Conservation (phyloP, 2,888 invertebrate species). For the Lepidochrysops patricia region DNA sequence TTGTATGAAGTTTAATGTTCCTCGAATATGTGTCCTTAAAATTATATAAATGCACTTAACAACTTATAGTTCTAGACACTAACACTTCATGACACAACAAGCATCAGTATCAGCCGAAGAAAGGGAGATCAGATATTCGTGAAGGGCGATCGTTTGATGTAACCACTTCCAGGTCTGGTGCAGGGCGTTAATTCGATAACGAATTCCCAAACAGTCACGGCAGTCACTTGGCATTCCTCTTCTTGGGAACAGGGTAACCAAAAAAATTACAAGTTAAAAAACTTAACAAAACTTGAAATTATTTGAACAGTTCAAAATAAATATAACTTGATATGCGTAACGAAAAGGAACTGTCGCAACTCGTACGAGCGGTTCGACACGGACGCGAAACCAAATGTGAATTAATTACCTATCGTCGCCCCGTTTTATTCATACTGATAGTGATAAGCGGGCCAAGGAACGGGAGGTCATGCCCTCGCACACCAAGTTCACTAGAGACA, state of each 20-base stretch:
- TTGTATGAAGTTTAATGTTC: constrained; percentile 58
- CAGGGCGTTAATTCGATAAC: constrained; percentile 89
- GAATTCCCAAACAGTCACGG: constrained; percentile 90
- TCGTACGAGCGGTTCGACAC: constrained; percentile 29
- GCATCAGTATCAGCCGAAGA: constrained; percentile 82
- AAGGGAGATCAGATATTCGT: constrained; percentile 89
- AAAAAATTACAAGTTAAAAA: constrained; percentile 57
- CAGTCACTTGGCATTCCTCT: constrained; percentile 80
- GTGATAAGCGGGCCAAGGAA: constrained; percentile 62
- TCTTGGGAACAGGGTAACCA: constrained; percentile 67
- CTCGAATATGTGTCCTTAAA: constrained; percentile 44
- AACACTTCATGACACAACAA: constrained; percentile 41
- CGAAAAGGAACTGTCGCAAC: constrained; percentile 20
- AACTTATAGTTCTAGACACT: constrained; percentile 42
- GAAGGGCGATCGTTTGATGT: constrained; percentile 90
- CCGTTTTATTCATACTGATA: constrained; percentile 64
- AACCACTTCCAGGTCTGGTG: constrained; percentile 97
- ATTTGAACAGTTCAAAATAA: constrained; percentile 27
- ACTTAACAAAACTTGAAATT: constrained; percentile 32
- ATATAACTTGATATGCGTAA: constrained; percentile 21
- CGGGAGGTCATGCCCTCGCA: constrained; percentile 70
- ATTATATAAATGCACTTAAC: constrained; percentile 34
- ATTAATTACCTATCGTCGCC: constrained; percentile 56
- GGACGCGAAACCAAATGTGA: constrained; percentile 47
- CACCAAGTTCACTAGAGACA: constrained; percentile 59